These are phyloP conservation scores for Ornithoptera priamus DNA, from an alignment of 2,888 invertebrate species.

Conservation along the genomic window DNA sequence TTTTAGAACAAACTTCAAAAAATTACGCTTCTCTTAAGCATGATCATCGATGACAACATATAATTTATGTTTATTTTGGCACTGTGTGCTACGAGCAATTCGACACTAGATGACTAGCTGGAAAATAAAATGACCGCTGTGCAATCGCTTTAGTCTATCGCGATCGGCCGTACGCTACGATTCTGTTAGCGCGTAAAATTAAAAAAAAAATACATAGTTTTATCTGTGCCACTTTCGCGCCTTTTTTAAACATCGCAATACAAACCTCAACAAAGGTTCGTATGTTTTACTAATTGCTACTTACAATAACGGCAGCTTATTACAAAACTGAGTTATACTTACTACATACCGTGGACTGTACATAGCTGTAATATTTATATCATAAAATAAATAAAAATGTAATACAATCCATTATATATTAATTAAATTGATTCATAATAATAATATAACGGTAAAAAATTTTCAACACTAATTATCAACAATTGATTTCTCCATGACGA, in stretches of 20 bases:
- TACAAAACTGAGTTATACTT: not conserved
- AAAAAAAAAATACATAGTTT: not conserved
- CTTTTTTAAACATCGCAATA: not conserved
- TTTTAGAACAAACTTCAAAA: not conserved
- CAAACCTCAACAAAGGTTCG: not conserved
- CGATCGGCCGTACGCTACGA: conserved; percentile 13
- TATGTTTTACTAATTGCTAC: not conserved
- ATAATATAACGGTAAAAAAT: no score
- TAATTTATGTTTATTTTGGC: conserved; percentile 21
- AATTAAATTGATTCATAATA: no score
- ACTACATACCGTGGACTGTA: no score
- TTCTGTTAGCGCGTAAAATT: conserved; percentile 3
- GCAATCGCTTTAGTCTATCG: conserved; percentile 11
- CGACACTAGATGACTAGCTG: conserved; percentile 9
- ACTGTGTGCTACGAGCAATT: conserved; percentile 2
- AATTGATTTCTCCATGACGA: no score
- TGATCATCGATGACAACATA: not conserved
- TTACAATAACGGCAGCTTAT: not conserved
- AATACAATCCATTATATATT: no score
- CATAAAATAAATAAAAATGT: no score
- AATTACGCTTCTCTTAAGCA: conserved; percentile 12
- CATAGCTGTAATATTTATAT: no score
- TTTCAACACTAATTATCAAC: no score
- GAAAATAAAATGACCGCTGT: conserved; percentile 19
- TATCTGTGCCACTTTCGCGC: conserved; percentile 1